Evolutionary conservation across 2,113 vertebrate species (phyloP), one percentile per base, ranked within the genome.

Genomic region (Eulacestoma nigropectus): DNA sequence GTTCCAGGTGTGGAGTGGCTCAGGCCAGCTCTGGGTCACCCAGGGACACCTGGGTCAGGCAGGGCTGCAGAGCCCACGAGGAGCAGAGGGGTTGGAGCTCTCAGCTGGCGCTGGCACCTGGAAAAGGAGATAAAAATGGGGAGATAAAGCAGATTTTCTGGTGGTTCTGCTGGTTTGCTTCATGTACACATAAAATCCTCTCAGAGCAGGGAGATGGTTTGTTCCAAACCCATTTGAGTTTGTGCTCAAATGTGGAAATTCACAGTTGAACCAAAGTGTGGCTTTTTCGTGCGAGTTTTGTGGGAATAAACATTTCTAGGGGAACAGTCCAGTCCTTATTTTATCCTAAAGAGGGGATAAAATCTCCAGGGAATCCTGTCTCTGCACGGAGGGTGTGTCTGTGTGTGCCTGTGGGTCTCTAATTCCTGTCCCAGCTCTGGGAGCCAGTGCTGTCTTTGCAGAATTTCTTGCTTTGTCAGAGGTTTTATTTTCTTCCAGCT

Each of bases 391-490:
- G 23, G 23, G 10, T 56, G 30, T 53, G 67, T 41, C 55, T 55
- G 30, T 65, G 57, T 64, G 52, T 72, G 59, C 80, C 29, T 7
- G 6, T 85, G 68, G 47, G 13, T 23, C 42, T 59, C 23, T 80
- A 30, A 56, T 91, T 96, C 87, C 79, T 60, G 56, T 53, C 80
- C 73, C 91, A 90, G 72, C 96, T 68, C 41, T 19, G 69, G 80
- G 93, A 93, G 39, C 47, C 52, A 49, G 22, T 88, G 93, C 93
- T 69, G 75, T 13, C 65, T 95, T 89, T 68, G 93, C 91, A 96
- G 73, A 96, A 97, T 97, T 97, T 89, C 88, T 89, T 90, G 83
- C 84, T 95, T 76, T 96, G 89, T 93, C 85, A 42, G 68, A 80
- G 93, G 74, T 44, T 91, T 93, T 94, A 59, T 91, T 91, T 88